phyloP scores from a whole-genome alignment of 1,140 invertebrate species.

The Drosophila lowei region DNA sequence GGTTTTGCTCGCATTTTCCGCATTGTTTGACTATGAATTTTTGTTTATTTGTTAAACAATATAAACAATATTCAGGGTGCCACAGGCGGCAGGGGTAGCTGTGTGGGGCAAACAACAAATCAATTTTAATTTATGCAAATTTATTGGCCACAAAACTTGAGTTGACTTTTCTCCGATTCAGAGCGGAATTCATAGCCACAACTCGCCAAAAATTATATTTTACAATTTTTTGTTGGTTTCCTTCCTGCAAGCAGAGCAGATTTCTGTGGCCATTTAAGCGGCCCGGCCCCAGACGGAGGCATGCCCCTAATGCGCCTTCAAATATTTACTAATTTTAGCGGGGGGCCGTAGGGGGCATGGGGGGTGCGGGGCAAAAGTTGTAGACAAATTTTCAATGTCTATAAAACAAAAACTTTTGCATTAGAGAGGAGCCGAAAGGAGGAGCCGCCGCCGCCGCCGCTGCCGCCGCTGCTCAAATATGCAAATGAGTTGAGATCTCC shows the following conservation, averaged over 20 bases:
- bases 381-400: slow-evolving; percentile 52
- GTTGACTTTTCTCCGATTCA: slow-evolving; percentile 22
- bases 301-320: slow-evolving; percentile 36
- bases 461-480: slow-evolving; percentile 61
- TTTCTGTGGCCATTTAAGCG: slow-evolving; percentile 30
- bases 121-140: slow-evolving; percentile 76
- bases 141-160: slow-evolving; percentile 48
- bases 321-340: slow-evolving; percentile 52
- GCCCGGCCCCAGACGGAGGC: slow-evolving; percentile 12
- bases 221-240: too few relatives aligned
- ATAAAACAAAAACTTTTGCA: slow-evolving; percentile 61
- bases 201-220: too few relatives aligned
- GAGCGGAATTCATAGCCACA: slow-evolving; percentile 6
- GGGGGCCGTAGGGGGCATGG: not conserved
- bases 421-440: slow-evolving; percentile 34
- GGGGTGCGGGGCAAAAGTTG: slow-evolving; percentile 7
- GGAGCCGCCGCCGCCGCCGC: slow-evolving; percentile 6
- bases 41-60: slow-evolving; percentile 56
- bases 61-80: slow-evolving; percentile 24
- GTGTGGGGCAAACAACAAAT: slow-evolving; percentile 62
- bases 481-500: slow-evolving; percentile 57
- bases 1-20: too few relatives aligned
- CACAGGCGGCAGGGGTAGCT: not conserved
- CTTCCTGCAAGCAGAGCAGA: too few relatives aligned
- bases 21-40: slow-evolving; percentile 68